Evolutionary conservation across 2,888 invertebrate species (phyloP), one percentile per base, ranked within the genome.

Genomic region (Cecidostiba fungosa): DNA sequence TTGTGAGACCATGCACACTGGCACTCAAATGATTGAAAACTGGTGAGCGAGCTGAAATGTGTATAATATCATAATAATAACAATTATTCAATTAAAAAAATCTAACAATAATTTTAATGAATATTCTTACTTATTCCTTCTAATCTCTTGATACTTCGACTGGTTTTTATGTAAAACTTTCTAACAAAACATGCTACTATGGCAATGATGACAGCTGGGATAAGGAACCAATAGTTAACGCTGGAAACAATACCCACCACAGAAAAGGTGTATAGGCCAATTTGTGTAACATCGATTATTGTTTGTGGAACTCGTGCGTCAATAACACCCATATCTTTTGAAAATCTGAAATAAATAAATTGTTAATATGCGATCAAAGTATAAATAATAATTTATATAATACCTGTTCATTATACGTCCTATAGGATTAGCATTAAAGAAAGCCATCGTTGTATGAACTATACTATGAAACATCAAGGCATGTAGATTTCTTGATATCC

Each of bases 351-450:
- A 59, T 19, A n/a, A 39, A 29, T n/a, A 1, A 12, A 16, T 26
- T 36, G 59, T 54, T 69, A 72, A 10, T 66, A 39, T 23, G 26
- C 1, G 12, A 36, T 70, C 23, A 47, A 26, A 19, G 8, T 36
- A 1, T 16, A 19, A 32, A 29, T 50, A 8, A 98, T 69, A 98
- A 93, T 54, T n/a, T n/a, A 29, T 23, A 54, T 54, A 5, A 81
- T 87, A 91, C 92, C 92, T 94, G 93, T 98, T 98, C 84, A 98
- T 94, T 90, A 98, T 97, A 72, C 97, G 94, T 0, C 97, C 97
- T 0, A 96, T 96, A 0, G 98, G 97, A 94, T 98, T 98, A 5
- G 95, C 95, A 92, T 98, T 97, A 94, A 98, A 98, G 94, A 98
- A 98, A 26, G 95, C 94, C 95, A 98, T 97, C 0, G 96, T 96